Evolutionary conservation across 1,140 invertebrate genomes (phyloP).

Genomic region (Macrotrachela quadricornifera): DNA sequence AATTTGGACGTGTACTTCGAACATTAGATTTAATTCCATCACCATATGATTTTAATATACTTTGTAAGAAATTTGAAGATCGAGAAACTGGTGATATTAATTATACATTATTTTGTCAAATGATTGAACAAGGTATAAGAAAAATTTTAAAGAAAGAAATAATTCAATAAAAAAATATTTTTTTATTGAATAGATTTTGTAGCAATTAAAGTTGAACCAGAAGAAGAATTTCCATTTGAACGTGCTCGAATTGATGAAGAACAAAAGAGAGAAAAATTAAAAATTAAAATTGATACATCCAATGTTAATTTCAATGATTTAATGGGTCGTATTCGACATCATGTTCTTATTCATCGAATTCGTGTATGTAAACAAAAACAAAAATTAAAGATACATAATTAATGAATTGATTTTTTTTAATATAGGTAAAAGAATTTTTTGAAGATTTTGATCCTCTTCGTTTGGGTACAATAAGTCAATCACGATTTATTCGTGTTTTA

Average conservation of each 20-base stretch:
- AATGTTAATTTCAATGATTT: slow-evolving; percentile 23
- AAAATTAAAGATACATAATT: not conserved
- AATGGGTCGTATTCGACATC: slow-evolving; percentile 23
- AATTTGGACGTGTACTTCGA: slow-evolving; percentile 27
- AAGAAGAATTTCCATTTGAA: not conserved
- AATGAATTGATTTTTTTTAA: too few relatives aligned
- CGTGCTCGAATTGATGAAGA: slow-evolving; percentile 9
- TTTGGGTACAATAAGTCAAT: slow-evolving; percentile 17
- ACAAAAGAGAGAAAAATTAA: slow-evolving; percentile 11
- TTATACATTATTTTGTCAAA: slow-evolving; percentile 29
- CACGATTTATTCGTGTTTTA: slow-evolving; percentile 23
- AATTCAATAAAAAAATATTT: not conserved
- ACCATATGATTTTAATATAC: slow-evolving; percentile 21
- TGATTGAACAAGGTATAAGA: slow-evolving; percentile 22
- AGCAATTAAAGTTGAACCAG: slow-evolving; percentile 18
- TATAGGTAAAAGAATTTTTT: slow-evolving; percentile 10
- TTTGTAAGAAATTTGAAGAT: slow-evolving; percentile 26
- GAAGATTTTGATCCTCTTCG: slow-evolving; percentile 8
- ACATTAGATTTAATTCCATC: slow-evolving; percentile 24
- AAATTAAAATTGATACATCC: slow-evolving; percentile 13
- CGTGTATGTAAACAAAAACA: slow-evolving; percentile 15
- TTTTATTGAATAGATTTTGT: slow-evolving; percentile 21
- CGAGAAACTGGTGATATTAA: slow-evolving; percentile 26
- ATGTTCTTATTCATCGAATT: slow-evolving; percentile 23
- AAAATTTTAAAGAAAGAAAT: not conserved